These are phyloP conservation scores for Calycopis cecrops DNA, from an alignment of 1,140 invertebrate species.

Conservation along the genomic window DNA sequence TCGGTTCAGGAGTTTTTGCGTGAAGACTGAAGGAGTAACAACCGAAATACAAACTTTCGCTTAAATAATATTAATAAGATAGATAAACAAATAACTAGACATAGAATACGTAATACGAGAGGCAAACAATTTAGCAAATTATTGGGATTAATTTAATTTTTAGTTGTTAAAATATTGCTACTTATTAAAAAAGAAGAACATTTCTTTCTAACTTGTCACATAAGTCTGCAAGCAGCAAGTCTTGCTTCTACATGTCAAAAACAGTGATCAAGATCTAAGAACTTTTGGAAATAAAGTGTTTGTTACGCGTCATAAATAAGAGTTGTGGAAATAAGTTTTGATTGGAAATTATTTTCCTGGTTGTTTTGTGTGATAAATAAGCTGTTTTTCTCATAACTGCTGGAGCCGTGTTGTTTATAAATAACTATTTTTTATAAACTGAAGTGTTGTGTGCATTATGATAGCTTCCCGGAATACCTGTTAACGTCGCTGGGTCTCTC, in stretches of 20 bases:
- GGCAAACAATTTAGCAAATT: too few relatives aligned
- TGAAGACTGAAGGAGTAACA: too few relatives aligned
- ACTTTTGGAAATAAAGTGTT: conserved; percentile 4
- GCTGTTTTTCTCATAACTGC: not conserved
- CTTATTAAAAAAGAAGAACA: too few relatives aligned
- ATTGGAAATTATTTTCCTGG: not conserved
- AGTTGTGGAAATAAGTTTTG: not conserved
- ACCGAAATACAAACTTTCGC: too few relatives aligned
- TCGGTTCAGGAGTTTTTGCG: too few relatives aligned
- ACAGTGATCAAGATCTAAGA: not conserved
- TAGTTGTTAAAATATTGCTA: too few relatives aligned
- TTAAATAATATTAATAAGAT: too few relatives aligned
- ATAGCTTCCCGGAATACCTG: conserved; percentile 24
- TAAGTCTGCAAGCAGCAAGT: too few relatives aligned
- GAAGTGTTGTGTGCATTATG: conserved; percentile 8
- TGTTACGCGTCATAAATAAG: not conserved
- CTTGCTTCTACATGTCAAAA: not conserved
- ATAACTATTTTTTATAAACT: conserved; percentile 1
- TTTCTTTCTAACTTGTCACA: too few relatives aligned
- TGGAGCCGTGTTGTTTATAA: not conserved
- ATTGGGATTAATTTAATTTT: too few relatives aligned
- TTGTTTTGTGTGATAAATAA: conserved; percentile 1
- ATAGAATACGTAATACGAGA: too few relatives aligned
- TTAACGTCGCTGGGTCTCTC: conserved; percentile 20
- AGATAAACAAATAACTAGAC: too few relatives aligned